Base-by-base conservation (phyloP, 2,113 vertebrate genomes). In the Myrmecophaga tridactyla region DNA sequence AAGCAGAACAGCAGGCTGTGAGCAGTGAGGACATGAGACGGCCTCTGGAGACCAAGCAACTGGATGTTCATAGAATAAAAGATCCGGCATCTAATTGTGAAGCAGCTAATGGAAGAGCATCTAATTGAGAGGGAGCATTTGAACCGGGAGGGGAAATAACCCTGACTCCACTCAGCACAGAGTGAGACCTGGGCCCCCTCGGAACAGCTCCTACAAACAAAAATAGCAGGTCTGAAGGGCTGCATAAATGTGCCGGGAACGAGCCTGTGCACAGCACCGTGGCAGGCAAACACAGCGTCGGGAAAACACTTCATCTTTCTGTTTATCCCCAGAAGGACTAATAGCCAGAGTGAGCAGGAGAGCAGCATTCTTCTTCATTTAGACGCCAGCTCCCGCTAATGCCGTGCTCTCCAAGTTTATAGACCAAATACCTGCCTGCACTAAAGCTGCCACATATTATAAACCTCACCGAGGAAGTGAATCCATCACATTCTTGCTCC, bases 401-500 rank as follows among this genome's bases (percentile, higher is more conserved):
- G 84, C 89, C 2, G 0, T 36, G 92, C 72, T 86, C 84, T 87
- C 89, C 62, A 39, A n/a, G 94, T 97, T 96, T 95, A 96, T 93
- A 96, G 95, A 97, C 89, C 96, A 96, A 94, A 96, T 92, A 95
- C 97, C 96, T 96, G 92, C 93, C 90, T 10, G 20, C 62, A 76
- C 96, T 96, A 73, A 95, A 96, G 53, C 96, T 96, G 97, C 95
- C 97, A 93, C 93, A 34, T 87, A 48, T 69, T 96, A 87, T 96
- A 96, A 97, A 92, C 89, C 93, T 96, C 96, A 94, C 43, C 0
- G 3, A 92, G 94, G 95, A 97, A 97, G 97, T 93, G 96, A 97
- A 96, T 97, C 94, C 94, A 96, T 96, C 97, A 94, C 60, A 1
- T 62, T 75, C 93, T 31, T 3, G 34, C 86, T 96, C 97, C 95